Evolutionary conservation across 2,888 invertebrate genomes (phyloP), one percentile per base, ranked within the genome.

Genomic region (Oxycera nigricornis): DNA sequence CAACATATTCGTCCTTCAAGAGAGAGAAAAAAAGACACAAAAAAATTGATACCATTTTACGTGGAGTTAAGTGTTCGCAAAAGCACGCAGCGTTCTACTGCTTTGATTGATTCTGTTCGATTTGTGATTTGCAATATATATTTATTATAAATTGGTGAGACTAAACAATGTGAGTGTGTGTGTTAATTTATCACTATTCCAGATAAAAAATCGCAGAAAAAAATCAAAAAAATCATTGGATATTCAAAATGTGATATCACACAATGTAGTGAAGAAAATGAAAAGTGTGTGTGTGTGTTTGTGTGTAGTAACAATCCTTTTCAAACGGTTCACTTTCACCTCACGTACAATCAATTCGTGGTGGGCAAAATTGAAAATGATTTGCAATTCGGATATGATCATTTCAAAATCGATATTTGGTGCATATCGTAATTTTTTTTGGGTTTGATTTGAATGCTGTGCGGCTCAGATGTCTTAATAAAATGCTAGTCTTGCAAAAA

Each of bases 51-150:
- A 46, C 30, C 28, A 26, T 2, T 59, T 70, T 26, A 72, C 9
- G 67, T 74, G 65, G 59, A 62, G 41, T 57, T 52, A 61, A 46
- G 73, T 75, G 75, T 73, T 59, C 24, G 75, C 75, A 73, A 41
- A 75, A 75, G 75, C 75, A 59, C 75, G 73, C 73, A 70, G 75
- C 72, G 75, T 68, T 65, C 68, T 68, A 73, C 70, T 75, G 57
- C 68, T 73, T 73, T 61, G 41, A 35, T 55, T 17, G 26, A 20
- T 67, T n/a, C n/a, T 70, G 59, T 46, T 52, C 67, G 67, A 70
- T 41, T 50, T 52, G 72, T 65, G 75, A 65, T 39, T n/a, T 39
- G 39, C 39, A 39, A n/a, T n/a, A n/a, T n/a, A n/a, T n/a, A n/a
- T n/a, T n/a, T n/a, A n/a, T n/a, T n/a, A n/a, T n/a, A 50, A 59